These are phyloP conservation scores for Pissodes strobi DNA, from an alignment of 1,140 invertebrate species.

Conservation along the genomic window DNA sequence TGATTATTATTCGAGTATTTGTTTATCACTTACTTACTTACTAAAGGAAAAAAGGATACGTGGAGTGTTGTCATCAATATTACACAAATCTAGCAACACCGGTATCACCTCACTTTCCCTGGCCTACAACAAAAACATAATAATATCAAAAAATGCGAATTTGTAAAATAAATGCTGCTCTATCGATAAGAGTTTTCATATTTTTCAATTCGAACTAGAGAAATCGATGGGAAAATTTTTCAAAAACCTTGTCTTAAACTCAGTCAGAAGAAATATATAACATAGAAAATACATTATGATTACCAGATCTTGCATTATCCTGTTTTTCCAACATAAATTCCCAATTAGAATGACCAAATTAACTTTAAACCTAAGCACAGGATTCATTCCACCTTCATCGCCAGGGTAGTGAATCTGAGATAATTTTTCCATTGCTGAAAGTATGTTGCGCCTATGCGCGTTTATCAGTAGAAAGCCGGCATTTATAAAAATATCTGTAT, in stretches of 20 bases:
- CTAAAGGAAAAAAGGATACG: constrained; percentile 72
- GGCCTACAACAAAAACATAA: constrained; percentile 52
- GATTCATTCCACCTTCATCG: constrained; percentile 59
- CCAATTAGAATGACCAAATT: constrained; percentile 71
- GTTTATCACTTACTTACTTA: too few relatives aligned
- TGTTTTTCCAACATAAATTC: constrained; percentile 71
- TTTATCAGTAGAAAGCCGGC: constrained; percentile 71
- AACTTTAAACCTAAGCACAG: constrained; percentile 74
- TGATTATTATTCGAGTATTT: too few relatives aligned
- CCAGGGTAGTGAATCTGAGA: constrained; percentile 57
- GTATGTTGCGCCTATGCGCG: constrained; percentile 70
- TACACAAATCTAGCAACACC: constrained; percentile 76
- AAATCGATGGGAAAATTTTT: too few relatives aligned
- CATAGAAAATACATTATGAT: too few relatives aligned
- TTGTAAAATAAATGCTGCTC: too few relatives aligned
- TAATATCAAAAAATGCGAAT: background rate
- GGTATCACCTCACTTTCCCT: constrained; percentile 72
- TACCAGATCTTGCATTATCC: constrained; percentile 71
- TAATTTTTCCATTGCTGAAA: constrained; percentile 70
- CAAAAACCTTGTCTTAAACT: too few relatives aligned
- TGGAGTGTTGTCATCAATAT: constrained; percentile 81
- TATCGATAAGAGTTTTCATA: too few relatives aligned
- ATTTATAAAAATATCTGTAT: constrained; percentile 69
- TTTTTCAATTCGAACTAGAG: too few relatives aligned
- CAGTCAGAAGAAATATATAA: too few relatives aligned